phyloP scores from a whole-genome alignment of 1,140 invertebrate species.

The Zaprionus davidi region DNA sequence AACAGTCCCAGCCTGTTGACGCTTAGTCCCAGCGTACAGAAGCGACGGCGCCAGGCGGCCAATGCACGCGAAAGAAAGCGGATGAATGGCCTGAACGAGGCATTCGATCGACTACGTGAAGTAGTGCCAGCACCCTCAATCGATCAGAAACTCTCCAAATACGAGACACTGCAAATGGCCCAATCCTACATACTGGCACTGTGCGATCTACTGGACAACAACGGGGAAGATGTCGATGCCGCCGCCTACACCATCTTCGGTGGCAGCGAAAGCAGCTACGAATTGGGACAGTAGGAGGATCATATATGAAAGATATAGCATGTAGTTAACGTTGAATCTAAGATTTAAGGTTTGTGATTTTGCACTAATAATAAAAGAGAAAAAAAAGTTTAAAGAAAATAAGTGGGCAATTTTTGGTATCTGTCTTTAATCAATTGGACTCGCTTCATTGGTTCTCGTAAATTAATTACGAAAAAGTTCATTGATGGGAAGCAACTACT shows the following conservation, averaged over 20 bases:
- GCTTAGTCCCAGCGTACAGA: conserved; percentile 87
- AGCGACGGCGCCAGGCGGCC: conserved; percentile 88
- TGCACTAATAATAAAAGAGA: conserved; percentile 25
- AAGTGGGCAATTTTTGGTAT: conserved; percentile 12
- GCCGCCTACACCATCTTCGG: conserved; percentile 59
- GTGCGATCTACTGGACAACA: conserved; percentile 86
- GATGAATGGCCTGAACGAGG: conserved; percentile 93
- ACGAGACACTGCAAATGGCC: conserved; percentile 95
- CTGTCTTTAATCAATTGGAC: not conserved
- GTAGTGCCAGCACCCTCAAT: conserved; percentile 92
- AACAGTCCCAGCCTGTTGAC: conserved; percentile 6
- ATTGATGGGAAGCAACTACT: conserved; percentile 53
- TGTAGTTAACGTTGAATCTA: conserved; percentile 42
- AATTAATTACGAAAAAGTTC: conserved; percentile 71
- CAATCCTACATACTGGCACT: conserved; percentile 92
- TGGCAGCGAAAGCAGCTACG: conserved; percentile 55
- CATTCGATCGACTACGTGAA: conserved; percentile 91
- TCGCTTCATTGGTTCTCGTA: conserved; percentile 59
- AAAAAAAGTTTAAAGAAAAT: conserved; percentile 23
- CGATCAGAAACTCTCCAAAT: conserved; percentile 93
- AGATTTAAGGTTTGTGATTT: conserved; percentile 67
- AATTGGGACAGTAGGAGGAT: conserved; percentile 27
- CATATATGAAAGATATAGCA: not conserved
- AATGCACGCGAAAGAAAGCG: conserved; percentile 91
- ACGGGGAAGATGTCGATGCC: conserved; percentile 65